Conservation (phyloP, 2,113 vertebrate species). For the Pholis gunnellus region DNA sequence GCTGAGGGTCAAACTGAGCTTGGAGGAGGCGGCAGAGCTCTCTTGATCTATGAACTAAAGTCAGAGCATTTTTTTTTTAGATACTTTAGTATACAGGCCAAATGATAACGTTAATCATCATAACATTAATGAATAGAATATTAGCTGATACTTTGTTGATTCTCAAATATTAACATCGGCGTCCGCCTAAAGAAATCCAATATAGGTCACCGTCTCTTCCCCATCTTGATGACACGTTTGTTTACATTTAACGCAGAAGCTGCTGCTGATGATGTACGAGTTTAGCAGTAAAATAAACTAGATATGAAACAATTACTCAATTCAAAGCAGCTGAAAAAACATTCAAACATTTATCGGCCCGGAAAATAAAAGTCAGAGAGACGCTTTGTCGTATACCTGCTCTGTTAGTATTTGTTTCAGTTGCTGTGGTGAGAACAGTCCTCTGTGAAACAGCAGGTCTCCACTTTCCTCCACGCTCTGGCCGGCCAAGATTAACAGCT, state of each 20-base stretch:
- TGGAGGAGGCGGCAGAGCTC: constrained; percentile 52
- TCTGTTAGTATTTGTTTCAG: constrained; percentile 90
- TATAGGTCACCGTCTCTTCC: not conserved
- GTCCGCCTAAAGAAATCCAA: not conserved
- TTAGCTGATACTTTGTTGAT: not conserved
- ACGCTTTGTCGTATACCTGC: constrained; percentile 84
- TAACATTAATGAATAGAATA: not conserved
- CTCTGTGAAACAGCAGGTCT: constrained; percentile 90
- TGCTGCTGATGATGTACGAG: not conserved
- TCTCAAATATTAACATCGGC: not conserved
- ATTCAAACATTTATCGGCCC: not conserved
- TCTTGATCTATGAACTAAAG: constrained; percentile 62
- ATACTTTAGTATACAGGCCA: not conserved
- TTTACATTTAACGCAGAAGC: not conserved
- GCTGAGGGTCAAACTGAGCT: constrained; percentile 87
- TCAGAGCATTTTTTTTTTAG: constrained; percentile 18
- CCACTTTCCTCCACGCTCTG: constrained; percentile 91
- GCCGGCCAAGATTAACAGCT: constrained; percentile 92
- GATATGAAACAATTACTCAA: not conserved
- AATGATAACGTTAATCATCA: not conserved
- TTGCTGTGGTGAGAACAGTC: constrained; percentile 89
- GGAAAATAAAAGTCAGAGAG: not conserved
- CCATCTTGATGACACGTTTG: not conserved
- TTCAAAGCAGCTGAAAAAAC: not conserved
- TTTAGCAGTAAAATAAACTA: not conserved